Base-by-base conservation (phyloP, 2,888 invertebrate species). In the Andrena minutula region DNA sequence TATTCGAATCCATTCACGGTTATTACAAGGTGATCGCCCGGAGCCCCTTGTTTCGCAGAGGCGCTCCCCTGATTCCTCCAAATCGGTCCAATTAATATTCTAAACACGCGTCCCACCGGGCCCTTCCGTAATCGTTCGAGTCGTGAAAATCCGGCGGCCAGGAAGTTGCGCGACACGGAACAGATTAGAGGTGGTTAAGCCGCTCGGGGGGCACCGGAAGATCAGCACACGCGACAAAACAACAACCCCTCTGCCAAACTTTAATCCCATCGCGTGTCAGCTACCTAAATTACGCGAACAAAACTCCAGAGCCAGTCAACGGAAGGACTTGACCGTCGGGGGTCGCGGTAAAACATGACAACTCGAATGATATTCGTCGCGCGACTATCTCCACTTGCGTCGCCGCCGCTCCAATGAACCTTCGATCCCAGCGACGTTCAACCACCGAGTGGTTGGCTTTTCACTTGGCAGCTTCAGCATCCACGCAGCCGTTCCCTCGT, bases 11-110 rank as follows among this genome's bases (percentile, higher is more conserved):
- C 60, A 60, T 60, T 79, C 75, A 12, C 30, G 79, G 72, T 80
- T 72, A 80, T 81, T 81, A 74, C 35, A 64, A 47, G 58, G 56
- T 35, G 69, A 53, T 70, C 26, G 20, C 28, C n/a, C 26, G 26
- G 47, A 20, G 47, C 2, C 23, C 23, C 47, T 32, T 32, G 23
- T 20, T 61, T 47, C 53, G 12, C 71, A 69, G 68, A 4, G 86
- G 89, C 87, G 88, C 82, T 85, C 79, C 71, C 70, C 83, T 85
- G 86, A 87, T 87, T 89, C 88, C 86, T 84, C 86, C 82, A 81
- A 84, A 89, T 88, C 87, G 86, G 79, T 85, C 86, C 89, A 84
- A 91, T 92, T 91, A 90, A 90, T 91, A 91, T 91, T 92, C 92
- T 71, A 74, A 83, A 82, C 91, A 90, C 89, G 90, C 83, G 76